Evolutionary conservation across 2,888 invertebrate species (phyloP), one percentile per base, ranked within the genome.

Genomic region (Andrena flavipes): DNA sequence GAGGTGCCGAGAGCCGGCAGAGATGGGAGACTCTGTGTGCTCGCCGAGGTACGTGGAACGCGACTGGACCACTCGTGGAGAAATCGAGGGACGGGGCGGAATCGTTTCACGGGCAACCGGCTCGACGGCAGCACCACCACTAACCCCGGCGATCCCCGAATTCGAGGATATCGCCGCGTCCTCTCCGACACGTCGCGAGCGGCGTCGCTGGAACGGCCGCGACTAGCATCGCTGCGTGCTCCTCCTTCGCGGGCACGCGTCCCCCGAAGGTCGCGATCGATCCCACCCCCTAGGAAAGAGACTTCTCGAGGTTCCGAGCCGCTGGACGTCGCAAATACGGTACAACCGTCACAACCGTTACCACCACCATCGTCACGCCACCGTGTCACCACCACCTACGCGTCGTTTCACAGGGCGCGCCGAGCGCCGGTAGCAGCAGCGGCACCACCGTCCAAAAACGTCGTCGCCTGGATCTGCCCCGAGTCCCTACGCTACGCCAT

Each of bases 191-290:
- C 20, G 23, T 33, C 54, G 54, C 68, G 68, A 56, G 62, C 20
- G 10, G 30, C 68, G 54, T 54, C 54, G 69, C 26, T 70, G 4
- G 56, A 23, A 29, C 69, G 26, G 60, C 60, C 54, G 54, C 23
- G 65, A 63, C 42, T 42, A 13, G 23, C 35, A 67, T 49, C 67
- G 26, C 29, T 65, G 81, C 76, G 73, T 74, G 68, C 68, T 71
- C 42, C 54, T 71, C 63, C 56, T 23, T 72, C 42, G 75, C 82
- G 76, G 68, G 76, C 85, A 73, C 78, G 60, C 79, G 63, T 35
- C 77, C 54, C 54, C 62, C 82, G 84, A 87, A 87, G 88, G 84
- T 87, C 87, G 87, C 84, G 82, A 87, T 87, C 88, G 88, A 87
- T 87, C 84, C 64, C 65, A 77, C 72, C 73, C 62, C 68, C 69